These are phyloP conservation scores for Meandrina meandrites DNA, from an alignment of 92 coral and sea anemone genomes.

Conservation along the genomic window DNA sequence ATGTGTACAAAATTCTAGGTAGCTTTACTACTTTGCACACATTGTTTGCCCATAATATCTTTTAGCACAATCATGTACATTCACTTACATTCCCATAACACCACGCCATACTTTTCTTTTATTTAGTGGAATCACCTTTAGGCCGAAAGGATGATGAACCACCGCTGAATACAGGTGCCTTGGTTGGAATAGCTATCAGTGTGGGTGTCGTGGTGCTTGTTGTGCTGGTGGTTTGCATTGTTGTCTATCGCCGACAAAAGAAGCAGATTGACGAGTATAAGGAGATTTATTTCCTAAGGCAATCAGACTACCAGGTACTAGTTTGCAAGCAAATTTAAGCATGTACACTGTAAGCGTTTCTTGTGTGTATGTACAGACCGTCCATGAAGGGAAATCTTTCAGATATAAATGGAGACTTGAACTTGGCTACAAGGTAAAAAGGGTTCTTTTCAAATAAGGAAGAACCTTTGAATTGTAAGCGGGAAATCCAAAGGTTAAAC, in stretches of 20 bases:
- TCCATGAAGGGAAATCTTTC: too few relatives aligned
- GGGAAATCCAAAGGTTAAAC: not conserved
- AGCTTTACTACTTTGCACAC: too few relatives aligned
- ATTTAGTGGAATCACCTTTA: not conserved
- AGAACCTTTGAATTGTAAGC: not conserved
- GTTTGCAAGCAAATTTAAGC: not conserved
- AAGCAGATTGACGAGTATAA: conserved; percentile 75
- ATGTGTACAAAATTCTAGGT: too few relatives aligned
- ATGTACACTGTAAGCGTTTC: not conserved
- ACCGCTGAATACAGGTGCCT: conserved; percentile 20
- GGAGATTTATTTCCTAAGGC: conserved; percentile 71
- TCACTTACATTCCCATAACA: too few relatives aligned
- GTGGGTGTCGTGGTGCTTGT: conserved; percentile 58
- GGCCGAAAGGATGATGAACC: not conserved
- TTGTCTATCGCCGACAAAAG: conserved; percentile 73
- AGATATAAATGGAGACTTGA: not conserved
- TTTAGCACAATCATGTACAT: too few relatives aligned
- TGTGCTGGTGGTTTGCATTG: conserved; percentile 38
- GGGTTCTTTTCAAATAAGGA: not conserved
- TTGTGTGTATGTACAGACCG: not conserved
- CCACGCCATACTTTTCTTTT: not conserved
- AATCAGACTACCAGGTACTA: conserved; percentile 77
- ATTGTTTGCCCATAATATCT: too few relatives aligned
- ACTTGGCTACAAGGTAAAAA: not conserved
- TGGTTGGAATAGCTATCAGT: conserved; percentile 65